phyloP scores from a whole-genome alignment of 2,113 vertebrate species.

The Mus pahari region DNA sequence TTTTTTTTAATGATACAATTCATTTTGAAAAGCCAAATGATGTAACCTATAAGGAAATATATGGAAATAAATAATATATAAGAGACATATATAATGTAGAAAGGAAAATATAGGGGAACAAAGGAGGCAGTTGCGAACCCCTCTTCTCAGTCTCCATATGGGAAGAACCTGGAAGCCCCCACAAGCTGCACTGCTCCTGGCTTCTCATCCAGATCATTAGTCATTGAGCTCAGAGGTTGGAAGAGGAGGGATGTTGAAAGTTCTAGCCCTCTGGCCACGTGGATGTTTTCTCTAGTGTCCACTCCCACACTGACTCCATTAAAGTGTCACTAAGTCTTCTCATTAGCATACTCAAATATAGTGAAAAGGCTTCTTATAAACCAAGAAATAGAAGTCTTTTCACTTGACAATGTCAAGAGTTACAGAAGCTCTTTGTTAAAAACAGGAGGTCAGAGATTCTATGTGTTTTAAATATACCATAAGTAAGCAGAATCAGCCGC shows the following conservation, averaged over 20 bases:
- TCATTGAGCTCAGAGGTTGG: neutral
- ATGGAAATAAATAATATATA: neutral
- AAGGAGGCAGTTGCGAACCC: neutral
- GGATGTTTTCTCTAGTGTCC: neutral
- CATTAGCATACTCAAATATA: neutral
- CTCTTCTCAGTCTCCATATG: neutral
- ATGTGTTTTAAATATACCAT: neutral
- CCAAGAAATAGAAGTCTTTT: neutral
- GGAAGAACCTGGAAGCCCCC: neutral
- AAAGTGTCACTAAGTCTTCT: neutral
- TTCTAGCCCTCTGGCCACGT: neutral
- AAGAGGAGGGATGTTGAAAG: neutral
- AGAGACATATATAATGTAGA: neutral
- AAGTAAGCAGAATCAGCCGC: neutral
- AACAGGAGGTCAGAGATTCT: neutral
- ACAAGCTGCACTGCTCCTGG: neutral
- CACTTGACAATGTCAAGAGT: neutral
- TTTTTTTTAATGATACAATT: constrained; percentile 9
- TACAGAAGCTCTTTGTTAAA: neutral
- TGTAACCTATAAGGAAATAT: neutral
- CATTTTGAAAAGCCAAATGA: neutral
- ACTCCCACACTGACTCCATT: neutral
- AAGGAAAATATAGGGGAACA: neutral
- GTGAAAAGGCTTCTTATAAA: neutral
- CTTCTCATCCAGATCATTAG: neutral